These are phyloP conservation scores for Morbakka virulenta DNA, from an alignment of 30 jellyfish, hydroid and myxozoan genomes.

Conservation along the genomic window DNA sequence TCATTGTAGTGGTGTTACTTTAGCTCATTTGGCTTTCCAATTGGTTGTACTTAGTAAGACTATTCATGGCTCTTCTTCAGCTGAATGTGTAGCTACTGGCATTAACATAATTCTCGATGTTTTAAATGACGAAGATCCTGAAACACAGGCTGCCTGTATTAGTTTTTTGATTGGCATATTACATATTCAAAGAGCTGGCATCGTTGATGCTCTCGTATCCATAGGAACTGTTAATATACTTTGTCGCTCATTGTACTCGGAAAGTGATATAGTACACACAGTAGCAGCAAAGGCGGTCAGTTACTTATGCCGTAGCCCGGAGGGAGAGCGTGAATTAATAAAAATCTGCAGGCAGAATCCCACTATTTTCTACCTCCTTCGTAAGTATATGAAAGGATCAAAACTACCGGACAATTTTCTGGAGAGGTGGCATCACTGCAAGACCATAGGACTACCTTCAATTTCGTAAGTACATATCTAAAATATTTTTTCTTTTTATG, in stretches of 20 bases:
- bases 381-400: slow-evolving; percentile 31
- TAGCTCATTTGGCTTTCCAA: slow-evolving; percentile 62
- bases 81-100: slow-evolving; percentile 56
- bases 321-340: slow-evolving; percentile 49
- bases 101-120: slow-evolving; percentile 50
- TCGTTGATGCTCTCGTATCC: slow-evolving; percentile 57
- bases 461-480: slow-evolving; percentile 29
- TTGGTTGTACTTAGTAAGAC: slow-evolving; percentile 47
- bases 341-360: slow-evolving; percentile 61
- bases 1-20: slow-evolving; percentile 19
- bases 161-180: slow-evolving; percentile 43
- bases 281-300: slow-evolving; percentile 48
- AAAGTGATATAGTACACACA: slow-evolving; percentile 48
- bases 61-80: slow-evolving; percentile 60
- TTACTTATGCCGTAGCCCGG: slow-evolving; percentile 30
- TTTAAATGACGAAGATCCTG: slow-evolving; percentile 34
- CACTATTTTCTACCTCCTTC: slow-evolving; percentile 40
- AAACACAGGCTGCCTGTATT: slow-evolving; percentile 30
- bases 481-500: no score
- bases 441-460: slow-evolving; percentile 53
- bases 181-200: slow-evolving; percentile 44
- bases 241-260: slow-evolving; percentile 31
- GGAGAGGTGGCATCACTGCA: slow-evolving; percentile 56
- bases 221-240: slow-evolving; percentile 48
- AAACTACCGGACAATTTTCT: slow-evolving; percentile 33